A percentile compares a stretch with the other conserved stretches of the same genome.
phyloP scores from a whole-genome alignment of 2,888 invertebrate species.

The Agapetus fuscipes region DNA sequence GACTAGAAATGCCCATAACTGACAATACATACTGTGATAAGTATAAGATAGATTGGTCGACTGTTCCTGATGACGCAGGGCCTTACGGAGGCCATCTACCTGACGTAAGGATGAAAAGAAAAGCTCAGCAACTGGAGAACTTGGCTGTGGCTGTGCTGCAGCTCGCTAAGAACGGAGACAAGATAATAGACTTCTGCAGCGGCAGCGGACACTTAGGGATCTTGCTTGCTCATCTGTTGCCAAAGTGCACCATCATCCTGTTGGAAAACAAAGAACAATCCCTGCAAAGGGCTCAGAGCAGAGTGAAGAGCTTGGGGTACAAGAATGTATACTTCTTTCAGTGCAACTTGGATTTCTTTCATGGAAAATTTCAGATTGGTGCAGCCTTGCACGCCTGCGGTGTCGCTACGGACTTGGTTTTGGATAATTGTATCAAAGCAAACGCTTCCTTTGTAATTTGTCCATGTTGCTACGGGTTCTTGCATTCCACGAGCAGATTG shows the following conservation, averaged over 20 bases:
- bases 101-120: constrained; percentile 57
- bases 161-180: constrained; percentile 55
- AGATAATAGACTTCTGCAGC: constrained; percentile 89
- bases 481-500: constrained; percentile 71
- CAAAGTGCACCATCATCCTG: constrained; percentile 67
- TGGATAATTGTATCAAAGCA: constrained; percentile 68
- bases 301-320: constrained; percentile 57
- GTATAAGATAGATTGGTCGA: constrained; percentile 55
- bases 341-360: constrained; percentile 85
- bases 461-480: constrained; percentile 90
- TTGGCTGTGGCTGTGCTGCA: constrained; percentile 66
- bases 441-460: constrained; percentile 79
- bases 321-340: constrained; percentile 72
- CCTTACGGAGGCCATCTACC: constrained; percentile 76
- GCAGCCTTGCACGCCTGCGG: constrained; percentile 91
- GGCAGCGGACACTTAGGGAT: constrained; percentile 92
- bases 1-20: constrained; percentile 35
- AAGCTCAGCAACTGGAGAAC: constrained; percentile 82
- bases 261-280: constrained; percentile 91
- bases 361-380: constrained; percentile 73
- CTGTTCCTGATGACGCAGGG: constrained; percentile 62
- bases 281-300: constrained; percentile 58
- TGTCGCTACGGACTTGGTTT: constrained; percentile 85
- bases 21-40: constrained; percentile 26
- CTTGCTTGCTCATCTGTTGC: constrained; percentile 68